Percentiles rank a stretch among this genome's conserved stretches.
Conservation (phyloP, 2,113 vertebrate species). For the Albula goreensis region DNA sequence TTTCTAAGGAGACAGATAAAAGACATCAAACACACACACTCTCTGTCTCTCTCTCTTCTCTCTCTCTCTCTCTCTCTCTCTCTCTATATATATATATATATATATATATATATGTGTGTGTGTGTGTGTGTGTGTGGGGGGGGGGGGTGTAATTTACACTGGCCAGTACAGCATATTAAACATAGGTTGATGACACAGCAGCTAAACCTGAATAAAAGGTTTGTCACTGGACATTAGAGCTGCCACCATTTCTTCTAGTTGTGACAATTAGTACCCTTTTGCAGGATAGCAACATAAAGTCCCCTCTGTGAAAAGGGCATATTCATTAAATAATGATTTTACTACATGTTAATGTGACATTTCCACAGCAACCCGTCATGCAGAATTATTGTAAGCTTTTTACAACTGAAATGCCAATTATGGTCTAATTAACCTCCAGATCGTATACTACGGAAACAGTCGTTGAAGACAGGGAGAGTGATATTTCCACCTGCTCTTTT, state of each 20-base stretch:
- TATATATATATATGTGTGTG: no score
- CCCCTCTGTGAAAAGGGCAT: conserved; percentile 39
- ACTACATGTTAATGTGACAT: conserved; percentile 67
- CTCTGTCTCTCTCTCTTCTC: no score
- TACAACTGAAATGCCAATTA: conserved; percentile 60
- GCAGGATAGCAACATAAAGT: conserved; percentile 33
- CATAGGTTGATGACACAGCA: neutral
- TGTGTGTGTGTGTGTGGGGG: neutral
- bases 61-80: no score
- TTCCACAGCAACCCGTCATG: conserved; percentile 45
- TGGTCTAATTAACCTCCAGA: conserved; percentile 54
- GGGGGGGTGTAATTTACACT: neutral
- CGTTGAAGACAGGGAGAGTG: conserved; percentile 19
- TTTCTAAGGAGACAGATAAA: conserved; percentile 2
- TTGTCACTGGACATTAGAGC: conserved; percentile 15
- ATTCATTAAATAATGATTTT: conserved; percentile 54
- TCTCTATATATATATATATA: no score
- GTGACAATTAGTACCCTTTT: conserved; percentile 31
- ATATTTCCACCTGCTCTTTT: conserved; percentile 35
- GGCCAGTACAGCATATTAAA: neutral
- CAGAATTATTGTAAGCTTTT: conserved; percentile 55
- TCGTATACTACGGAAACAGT: conserved; percentile 26
- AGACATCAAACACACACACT: no score
- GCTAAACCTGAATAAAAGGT: conserved; percentile 6
- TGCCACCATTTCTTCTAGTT: conserved; percentile 38